Evolutionary conservation across 2,113 vertebrate species (phyloP).

Genomic region (Pholis gunnellus): DNA sequence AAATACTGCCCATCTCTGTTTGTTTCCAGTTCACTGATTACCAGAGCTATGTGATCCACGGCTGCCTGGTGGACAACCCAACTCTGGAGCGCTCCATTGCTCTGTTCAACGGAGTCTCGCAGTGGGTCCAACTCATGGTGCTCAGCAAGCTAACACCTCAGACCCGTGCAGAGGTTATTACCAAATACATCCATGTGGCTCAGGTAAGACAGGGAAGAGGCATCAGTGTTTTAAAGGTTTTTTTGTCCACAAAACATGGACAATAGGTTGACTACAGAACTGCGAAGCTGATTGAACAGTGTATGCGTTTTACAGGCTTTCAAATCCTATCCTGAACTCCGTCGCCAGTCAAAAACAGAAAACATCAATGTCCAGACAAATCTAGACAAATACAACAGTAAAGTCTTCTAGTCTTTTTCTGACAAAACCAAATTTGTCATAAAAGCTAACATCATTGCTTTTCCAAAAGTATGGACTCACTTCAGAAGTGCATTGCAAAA

Average conservation of each 20-base stretch:
- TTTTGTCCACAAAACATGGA: background rate
- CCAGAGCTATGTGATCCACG: slow-evolving; percentile 95
- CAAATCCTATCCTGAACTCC: background rate
- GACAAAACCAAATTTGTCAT: background rate
- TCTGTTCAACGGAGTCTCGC: slow-evolving; percentile 96
- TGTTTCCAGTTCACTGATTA: slow-evolving; percentile 93
- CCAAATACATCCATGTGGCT: slow-evolving; percentile 97
- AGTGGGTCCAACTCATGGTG: slow-evolving; percentile 99
- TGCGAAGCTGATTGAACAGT: background rate
- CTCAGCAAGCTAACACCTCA: slow-evolving; percentile 97
- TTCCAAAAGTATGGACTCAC: background rate
- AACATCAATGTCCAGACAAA: too few species aligned
- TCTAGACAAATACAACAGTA: background rate
- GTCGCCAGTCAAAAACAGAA: background rate
- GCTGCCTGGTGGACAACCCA: slow-evolving; percentile 94
- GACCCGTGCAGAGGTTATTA: slow-evolving; percentile 95
- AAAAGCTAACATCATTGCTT: background rate
- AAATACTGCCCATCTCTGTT: too few species aligned
- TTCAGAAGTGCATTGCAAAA: background rate
- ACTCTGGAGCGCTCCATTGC: slow-evolving; percentile 97
- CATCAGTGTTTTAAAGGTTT: background rate
- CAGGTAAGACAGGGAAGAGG: slow-evolving; percentile 83
- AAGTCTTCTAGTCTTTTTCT: background rate
- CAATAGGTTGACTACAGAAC: background rate
- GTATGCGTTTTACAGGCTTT: background rate